Evolutionary conservation across 2,113 vertebrate species (phyloP).

Genomic region (Syngnathus typhle): DNA sequence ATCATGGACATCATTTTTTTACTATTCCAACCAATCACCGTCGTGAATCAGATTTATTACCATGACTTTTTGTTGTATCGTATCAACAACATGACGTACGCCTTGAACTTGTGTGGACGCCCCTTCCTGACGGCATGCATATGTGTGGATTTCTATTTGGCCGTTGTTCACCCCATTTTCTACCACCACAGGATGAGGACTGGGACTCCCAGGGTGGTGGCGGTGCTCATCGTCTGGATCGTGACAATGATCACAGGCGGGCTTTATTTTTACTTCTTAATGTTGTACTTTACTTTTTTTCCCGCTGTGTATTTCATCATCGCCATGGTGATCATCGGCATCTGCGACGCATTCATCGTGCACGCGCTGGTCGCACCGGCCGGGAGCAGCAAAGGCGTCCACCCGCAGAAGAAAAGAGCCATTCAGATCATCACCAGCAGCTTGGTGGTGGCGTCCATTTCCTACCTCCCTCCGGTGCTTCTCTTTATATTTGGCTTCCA

Average conservation of each 20-base stretch:
- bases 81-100: background rate
- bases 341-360: slow-evolving; percentile 50
- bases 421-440: slow-evolving; percentile 52
- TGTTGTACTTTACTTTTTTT: background rate
- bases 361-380: slow-evolving; percentile 24
- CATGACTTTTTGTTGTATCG: accelerated
- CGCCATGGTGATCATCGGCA: slow-evolving; percentile 16
- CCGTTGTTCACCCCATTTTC: slow-evolving; percentile 57
- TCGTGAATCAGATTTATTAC: slow-evolving; percentile 9
- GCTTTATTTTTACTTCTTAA: background rate
- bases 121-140: slow-evolving; percentile 52
- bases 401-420: slow-evolving; percentile 56
- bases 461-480: slow-evolving; percentile 44
- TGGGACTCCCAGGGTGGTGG: slow-evolving; percentile 33
- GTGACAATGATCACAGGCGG: background rate
- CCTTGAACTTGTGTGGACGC: slow-evolving; percentile 36
- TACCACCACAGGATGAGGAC: slow-evolving; percentile 43
- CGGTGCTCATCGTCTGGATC: slow-evolving; percentile 32
- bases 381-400: slow-evolving; percentile 26
- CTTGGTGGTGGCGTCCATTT: slow-evolving; percentile 34
- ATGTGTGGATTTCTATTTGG: slow-evolving; percentile 60
- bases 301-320: background rate
- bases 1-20: slow-evolving; percentile 49
- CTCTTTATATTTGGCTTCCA: accelerated
- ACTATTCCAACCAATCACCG: slow-evolving; percentile 7